Percentiles rank a stretch among this genome's conserved stretches.
phyloP scores from a whole-genome alignment of 2,113 vertebrate species.

The Spermophilus dauricus region DNA sequence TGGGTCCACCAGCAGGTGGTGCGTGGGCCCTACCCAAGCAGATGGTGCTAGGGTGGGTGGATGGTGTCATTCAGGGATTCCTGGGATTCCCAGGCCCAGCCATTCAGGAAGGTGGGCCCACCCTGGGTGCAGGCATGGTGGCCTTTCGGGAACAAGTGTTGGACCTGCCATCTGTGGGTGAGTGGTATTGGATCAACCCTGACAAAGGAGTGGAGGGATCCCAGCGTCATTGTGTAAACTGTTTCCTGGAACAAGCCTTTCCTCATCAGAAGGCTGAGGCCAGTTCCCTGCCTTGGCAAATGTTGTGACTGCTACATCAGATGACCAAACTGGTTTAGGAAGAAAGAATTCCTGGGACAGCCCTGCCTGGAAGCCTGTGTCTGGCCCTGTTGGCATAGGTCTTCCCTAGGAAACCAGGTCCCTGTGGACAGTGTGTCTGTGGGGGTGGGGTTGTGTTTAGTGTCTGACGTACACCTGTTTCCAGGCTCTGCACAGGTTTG shows the following conservation, averaged over 20 bases:
- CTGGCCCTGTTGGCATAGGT: background rate
- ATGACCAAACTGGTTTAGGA: conserved; percentile 43
- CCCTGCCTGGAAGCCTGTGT: background rate
- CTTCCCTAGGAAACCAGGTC: background rate
- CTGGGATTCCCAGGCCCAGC: conserved; percentile 21
- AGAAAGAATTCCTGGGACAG: conserved; percentile 3
- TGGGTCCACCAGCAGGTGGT: background rate
- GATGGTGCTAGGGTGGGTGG: background rate
- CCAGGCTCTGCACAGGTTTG: background rate
- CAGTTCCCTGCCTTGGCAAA: background rate
- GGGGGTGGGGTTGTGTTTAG: background rate
- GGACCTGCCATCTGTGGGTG: background rate
- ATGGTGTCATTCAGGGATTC: conserved; percentile 21
- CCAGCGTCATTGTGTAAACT: conserved; percentile 29
- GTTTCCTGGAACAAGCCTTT: conserved; percentile 33
- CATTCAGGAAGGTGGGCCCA: background rate
- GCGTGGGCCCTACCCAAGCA: background rate
- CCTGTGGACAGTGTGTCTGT: background rate
- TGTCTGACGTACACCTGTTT: background rate
- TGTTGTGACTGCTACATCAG: background rate
- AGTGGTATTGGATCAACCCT: background rate
- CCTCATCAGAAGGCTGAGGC: conserved; percentile 16
- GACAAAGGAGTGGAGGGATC: background rate
- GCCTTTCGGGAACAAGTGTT: background rate
- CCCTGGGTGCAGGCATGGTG: background rate